Conservation (phyloP, 2,113 vertebrate species). For the Ctenodactylus gundi region DNA sequence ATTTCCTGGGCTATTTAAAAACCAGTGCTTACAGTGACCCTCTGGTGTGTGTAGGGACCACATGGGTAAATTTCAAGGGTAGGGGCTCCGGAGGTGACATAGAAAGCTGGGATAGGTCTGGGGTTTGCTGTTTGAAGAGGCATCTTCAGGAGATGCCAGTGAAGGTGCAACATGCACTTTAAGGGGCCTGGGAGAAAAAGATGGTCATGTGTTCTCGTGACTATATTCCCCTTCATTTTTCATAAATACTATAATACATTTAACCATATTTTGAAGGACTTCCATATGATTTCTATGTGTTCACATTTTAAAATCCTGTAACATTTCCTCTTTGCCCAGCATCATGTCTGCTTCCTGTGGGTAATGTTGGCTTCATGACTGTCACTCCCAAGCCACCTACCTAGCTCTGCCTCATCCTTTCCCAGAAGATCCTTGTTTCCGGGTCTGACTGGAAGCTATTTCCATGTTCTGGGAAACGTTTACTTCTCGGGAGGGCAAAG, state of each 20-base stretch:
- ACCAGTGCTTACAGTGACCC: neutral
- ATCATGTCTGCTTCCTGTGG: neutral
- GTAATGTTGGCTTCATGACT: neutral
- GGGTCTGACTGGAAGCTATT: neutral
- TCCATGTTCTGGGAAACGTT: neutral
- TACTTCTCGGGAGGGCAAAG: neutral
- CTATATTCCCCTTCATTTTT: neutral
- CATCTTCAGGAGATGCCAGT: neutral
- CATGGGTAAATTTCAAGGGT: neutral
- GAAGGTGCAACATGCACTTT: neutral
- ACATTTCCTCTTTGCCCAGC: neutral
- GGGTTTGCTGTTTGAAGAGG: neutral
- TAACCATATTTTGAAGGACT: neutral
- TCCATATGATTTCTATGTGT: neutral
- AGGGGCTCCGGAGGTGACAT: neutral
- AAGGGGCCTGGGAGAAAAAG: neutral
- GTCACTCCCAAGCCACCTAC: neutral
- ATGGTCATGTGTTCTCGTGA: neutral
- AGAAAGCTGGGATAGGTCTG: neutral
- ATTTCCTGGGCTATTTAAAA: constrained; percentile 10
- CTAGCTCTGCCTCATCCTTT: neutral
- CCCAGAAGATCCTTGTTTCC: neutral
- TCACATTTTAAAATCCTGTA: neutral
- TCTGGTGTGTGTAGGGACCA: neutral
- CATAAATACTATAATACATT: neutral